phyloP scores from a whole-genome alignment of 2,113 vertebrate species.

The Hippocampus comes region DNA sequence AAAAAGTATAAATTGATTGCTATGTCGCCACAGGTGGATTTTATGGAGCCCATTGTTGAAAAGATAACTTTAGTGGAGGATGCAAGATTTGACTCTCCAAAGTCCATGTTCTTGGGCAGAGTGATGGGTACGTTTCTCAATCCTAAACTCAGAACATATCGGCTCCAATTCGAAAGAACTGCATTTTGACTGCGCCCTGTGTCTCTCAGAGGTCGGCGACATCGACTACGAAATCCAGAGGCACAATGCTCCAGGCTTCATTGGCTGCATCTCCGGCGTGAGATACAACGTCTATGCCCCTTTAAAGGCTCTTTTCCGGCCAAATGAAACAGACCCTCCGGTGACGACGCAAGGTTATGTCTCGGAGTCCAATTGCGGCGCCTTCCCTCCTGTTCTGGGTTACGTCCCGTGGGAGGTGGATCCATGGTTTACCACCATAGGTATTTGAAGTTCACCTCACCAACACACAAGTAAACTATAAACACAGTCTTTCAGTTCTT shows the following conservation, averaged over 20 bases:
- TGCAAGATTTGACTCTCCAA: conserved; percentile 89
- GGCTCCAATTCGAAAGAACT: not conserved
- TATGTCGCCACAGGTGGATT: conserved; percentile 81
- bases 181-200: not conserved
- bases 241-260: conserved; percentile 90
- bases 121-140: conserved; percentile 85
- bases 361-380: conserved; percentile 90
- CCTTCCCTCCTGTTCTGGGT: conserved; percentile 81
- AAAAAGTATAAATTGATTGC: not conserved
- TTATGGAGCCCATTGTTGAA: conserved; percentile 77
- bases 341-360: conserved; percentile 84
- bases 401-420: conserved; percentile 89
- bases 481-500: not conserved
- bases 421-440: conserved; percentile 90
- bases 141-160: not conserved
- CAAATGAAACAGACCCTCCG: conserved; percentile 76
- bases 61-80: conserved; percentile 86
- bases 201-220: conserved; percentile 80
- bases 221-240: conserved; percentile 92
- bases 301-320: conserved; percentile 86
- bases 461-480: conserved; percentile 1
- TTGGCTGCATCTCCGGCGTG: conserved; percentile 91
- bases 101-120: conserved; percentile 90
- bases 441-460: conserved; percentile 58
- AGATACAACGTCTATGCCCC: conserved; percentile 91